A percentile compares a stretch with the other conserved stretches of the same genome.
Evolutionary conservation across 1,140 invertebrate species (phyloP).

Genomic region (Spodoptera frugiperda): DNA sequence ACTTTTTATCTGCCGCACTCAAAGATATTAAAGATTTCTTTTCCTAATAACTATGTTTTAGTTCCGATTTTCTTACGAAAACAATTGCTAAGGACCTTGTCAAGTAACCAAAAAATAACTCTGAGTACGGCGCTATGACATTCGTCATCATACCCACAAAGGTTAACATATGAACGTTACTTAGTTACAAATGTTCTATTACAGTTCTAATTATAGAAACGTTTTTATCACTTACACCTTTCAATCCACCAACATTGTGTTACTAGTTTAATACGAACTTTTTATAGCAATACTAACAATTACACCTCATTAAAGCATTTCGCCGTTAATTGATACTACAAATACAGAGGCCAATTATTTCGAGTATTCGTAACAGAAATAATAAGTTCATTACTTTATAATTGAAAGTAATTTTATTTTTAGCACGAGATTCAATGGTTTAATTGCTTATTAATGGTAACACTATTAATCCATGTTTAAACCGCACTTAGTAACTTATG

Average conservation of each 20-base stretch:
- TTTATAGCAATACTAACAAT: constrained; percentile 23
- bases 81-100: no score
- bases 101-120: no score
- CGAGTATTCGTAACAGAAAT: constrained; percentile 6
- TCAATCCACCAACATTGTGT: constrained; percentile 7
- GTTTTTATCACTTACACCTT: constrained; percentile 4
- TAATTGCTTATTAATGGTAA: neutral
- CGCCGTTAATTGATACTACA: constrained; percentile 22
- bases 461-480: neutral
- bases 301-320: constrained; percentile 23
- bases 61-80: no score
- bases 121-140: no score
- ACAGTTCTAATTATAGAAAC: neutral
- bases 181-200: no score
- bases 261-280: neutral
- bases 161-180: no score
- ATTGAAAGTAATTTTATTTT: constrained; percentile 3
- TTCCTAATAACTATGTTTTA: no score
- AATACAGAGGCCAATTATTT: constrained; percentile 29
- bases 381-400: constrained; percentile 27
- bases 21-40: no score
- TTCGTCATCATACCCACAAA: no score
- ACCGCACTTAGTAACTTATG: no score
- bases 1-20: no score
- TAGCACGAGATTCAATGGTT: neutral